These are phyloP conservation scores for Procambarus virginalis DNA, from an alignment of 1,140 invertebrate genomes.

Conservation along the genomic window DNA sequence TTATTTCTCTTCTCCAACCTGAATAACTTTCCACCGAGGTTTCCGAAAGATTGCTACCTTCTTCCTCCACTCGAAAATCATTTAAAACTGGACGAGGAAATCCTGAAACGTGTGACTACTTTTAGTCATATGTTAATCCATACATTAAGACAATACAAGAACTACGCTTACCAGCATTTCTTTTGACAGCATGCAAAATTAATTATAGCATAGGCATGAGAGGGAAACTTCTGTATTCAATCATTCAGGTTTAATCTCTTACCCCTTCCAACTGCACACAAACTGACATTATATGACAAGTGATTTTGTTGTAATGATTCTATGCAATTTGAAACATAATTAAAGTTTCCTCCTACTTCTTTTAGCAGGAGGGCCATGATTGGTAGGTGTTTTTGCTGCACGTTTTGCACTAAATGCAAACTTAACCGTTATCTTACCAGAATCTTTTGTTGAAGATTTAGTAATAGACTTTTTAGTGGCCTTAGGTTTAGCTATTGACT, in stretches of 20 bases:
- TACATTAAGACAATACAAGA: neutral
- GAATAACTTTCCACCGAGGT: conserved; percentile 4
- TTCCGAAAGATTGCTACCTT: conserved; percentile 10
- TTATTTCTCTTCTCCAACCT: conserved; percentile 11
- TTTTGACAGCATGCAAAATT: neutral
- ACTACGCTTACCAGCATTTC: neutral
- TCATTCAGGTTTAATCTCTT: neutral
- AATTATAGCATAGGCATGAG: neutral
- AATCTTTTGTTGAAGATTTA: neutral
- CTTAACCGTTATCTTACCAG: conserved; percentile 13
- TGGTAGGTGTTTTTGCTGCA: neutral
- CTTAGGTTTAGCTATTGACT: neutral
- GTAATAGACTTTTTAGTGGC: neutral
- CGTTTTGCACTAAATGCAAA: neutral
- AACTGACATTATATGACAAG: neutral
- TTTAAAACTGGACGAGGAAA: conserved; percentile 25
- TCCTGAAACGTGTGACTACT: conserved; percentile 27
- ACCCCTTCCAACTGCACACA: neutral
- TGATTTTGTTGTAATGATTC: too few relatives aligned
- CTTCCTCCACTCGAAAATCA: conserved; percentile 5
- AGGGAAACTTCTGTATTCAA: neutral
- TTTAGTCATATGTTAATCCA: neutral
- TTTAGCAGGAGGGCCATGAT: conserved; percentile 10
- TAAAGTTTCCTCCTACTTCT: neutral
- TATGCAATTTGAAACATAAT: neutral